Conservation (phyloP, 2,113 vertebrate species). For the Thermophis baileyi region DNA sequence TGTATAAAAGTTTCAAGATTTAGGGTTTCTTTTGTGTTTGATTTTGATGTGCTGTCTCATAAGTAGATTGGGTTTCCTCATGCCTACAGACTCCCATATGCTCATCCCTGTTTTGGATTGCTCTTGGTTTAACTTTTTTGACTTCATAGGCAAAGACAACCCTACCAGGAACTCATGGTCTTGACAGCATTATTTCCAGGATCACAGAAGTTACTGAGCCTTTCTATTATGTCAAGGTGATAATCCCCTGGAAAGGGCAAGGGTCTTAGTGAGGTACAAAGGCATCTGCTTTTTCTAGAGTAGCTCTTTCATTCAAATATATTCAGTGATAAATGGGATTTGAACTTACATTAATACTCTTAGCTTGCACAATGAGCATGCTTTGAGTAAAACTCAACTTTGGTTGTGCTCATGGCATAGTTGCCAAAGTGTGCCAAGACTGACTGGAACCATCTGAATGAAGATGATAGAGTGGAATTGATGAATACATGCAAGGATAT, state of each 20-base stretch:
- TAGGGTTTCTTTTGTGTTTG: neutral
- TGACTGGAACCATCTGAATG: neutral
- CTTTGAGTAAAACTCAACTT: neutral
- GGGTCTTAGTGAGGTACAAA: neutral
- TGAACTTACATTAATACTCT: neutral
- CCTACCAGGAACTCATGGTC: neutral
- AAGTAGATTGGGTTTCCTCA: neutral
- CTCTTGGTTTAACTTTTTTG: neutral
- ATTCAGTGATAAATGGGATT: neutral
- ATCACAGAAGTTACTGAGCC: neutral
- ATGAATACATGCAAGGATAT: neutral
- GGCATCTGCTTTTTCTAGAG: neutral
- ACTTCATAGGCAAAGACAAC: neutral
- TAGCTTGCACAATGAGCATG: neutral
- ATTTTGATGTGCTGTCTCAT: neutral
- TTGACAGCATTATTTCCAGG: neutral
- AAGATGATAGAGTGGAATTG: neutral
- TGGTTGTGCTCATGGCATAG: neutral
- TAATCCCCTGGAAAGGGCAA: neutral
- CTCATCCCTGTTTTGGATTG: neutral
- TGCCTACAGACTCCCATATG: neutral
- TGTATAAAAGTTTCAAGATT: neutral
- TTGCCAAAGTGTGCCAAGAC: neutral
- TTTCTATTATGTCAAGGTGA: neutral
- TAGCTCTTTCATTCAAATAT: neutral